Evolutionary conservation across 2,113 vertebrate species (phyloP).

Genomic region (Chloropsis cyanopogon): DNA sequence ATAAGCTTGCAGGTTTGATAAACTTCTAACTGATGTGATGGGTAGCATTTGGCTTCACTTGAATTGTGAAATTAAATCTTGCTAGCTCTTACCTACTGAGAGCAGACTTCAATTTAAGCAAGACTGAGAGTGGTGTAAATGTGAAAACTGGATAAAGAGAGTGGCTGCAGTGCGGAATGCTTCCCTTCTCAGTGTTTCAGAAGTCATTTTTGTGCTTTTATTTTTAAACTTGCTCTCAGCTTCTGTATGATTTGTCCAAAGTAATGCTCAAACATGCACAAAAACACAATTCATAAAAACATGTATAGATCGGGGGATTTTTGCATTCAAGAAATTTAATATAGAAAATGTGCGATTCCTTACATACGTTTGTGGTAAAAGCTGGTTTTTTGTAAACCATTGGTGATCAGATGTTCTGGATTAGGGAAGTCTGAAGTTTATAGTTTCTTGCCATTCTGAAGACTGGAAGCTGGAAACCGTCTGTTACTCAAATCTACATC

Average conservation of each 20-base stretch:
- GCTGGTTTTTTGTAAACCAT: not conserved
- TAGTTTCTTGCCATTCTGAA: not conserved
- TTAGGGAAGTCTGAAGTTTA: not conserved
- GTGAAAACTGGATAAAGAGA: not conserved
- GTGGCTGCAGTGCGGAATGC: not conserved
- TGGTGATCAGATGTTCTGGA: not conserved
- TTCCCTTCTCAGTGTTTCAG: not conserved
- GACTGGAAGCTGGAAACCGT: not conserved
- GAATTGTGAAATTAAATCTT: not conserved
- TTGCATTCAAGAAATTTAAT: not conserved
- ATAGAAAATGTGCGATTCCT: not conserved
- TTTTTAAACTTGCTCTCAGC: not conserved
- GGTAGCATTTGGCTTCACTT: not conserved
- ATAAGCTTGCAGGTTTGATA: not conserved
- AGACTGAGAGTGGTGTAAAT: not conserved
- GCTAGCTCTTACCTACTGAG: not conserved
- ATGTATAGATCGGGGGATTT: fast-evolving
- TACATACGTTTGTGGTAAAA: not conserved
- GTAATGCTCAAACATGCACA: not conserved
- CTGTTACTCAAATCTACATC: not conserved
- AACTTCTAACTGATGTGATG: not conserved
- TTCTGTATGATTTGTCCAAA: not conserved
- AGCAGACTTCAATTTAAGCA: not conserved
- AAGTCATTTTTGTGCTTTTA: not conserved
- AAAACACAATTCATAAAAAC: not conserved